Conservation (phyloP, 2,888 invertebrate genomes). For the Drosophila koepferae region DNA sequence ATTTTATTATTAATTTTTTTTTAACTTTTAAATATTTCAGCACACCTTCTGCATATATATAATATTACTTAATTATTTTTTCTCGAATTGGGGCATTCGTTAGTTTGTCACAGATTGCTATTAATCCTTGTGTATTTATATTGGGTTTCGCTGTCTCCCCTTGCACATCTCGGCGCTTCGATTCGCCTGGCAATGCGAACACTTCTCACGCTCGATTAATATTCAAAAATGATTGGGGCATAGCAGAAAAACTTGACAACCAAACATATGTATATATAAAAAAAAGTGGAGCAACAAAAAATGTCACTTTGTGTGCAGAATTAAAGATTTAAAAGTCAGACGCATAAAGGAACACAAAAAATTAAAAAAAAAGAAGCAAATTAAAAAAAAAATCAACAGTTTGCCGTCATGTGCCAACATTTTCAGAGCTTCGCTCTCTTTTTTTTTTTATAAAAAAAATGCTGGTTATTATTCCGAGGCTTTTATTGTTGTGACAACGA, state of each 20-base stretch:
- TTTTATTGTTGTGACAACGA: slow-evolving; percentile 49
- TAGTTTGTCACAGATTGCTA: not conserved
- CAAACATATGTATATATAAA: slow-evolving; percentile 15
- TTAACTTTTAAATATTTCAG: too few relatives aligned
- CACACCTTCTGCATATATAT: too few relatives aligned
- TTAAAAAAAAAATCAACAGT: slow-evolving; percentile 26
- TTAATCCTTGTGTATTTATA: slow-evolving; percentile 14
- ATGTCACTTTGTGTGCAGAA: slow-evolving; percentile 25
- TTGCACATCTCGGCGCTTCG: slow-evolving; percentile 1
- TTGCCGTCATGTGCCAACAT: slow-evolving; percentile 36
- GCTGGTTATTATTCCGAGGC: slow-evolving; percentile 29
- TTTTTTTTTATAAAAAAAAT: slow-evolving; percentile 17
- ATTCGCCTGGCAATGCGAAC: slow-evolving; percentile 41
- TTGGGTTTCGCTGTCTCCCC: slow-evolving; percentile 1
- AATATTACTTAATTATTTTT: not conserved
- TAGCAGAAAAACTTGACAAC: slow-evolving; percentile 33
- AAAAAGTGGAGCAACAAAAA: slow-evolving; percentile 19
- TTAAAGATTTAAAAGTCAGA: slow-evolving; percentile 39
- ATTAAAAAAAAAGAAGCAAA: not conserved
- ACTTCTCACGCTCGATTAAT: slow-evolving; percentile 67
- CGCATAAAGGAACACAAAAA: slow-evolving; percentile 6
- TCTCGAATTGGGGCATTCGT: not conserved
- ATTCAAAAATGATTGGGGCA: slow-evolving; percentile 60
- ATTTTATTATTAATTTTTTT: too few relatives aligned
- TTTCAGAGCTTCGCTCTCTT: slow-evolving; percentile 20